A percentile compares a stretch with the other conserved stretches of the same genome.
Conservation (phyloP, 2,888 invertebrate genomes). For the Aphodius granarius region DNA sequence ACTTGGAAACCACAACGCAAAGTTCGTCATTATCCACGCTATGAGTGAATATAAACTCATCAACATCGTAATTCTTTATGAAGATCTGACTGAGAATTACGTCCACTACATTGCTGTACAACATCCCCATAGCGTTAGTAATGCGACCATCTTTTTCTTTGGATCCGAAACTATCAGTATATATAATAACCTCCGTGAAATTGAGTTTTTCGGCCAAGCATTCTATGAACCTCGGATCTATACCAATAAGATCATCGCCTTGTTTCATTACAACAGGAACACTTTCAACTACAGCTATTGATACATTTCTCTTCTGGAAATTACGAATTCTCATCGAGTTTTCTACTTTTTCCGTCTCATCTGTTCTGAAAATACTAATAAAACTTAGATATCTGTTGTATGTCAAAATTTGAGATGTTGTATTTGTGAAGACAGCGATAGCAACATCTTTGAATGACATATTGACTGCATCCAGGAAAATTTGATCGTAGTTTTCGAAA, state of each 20-base stretch:
- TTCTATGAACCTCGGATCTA: constrained; percentile 27
- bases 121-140: constrained; percentile 49
- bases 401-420: constrained; percentile 2
- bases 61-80: constrained; percentile 51
- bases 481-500: neutral
- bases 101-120: constrained; percentile 47
- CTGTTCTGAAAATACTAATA: neutral
- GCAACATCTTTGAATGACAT: constrained; percentile 20
- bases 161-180: neutral
- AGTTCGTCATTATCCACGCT: constrained; percentile 51
- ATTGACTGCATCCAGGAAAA: constrained; percentile 19
- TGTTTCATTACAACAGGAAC: constrained; percentile 23
- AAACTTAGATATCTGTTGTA: constrained; percentile 25
- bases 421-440: constrained; percentile 3
- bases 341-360: constrained; percentile 9
- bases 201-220: constrained; percentile 26
- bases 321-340: constrained; percentile 21
- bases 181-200: constrained; percentile 15
- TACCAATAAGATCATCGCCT: constrained; percentile 21
- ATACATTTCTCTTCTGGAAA: constrained; percentile 19
- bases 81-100: constrained; percentile 51
- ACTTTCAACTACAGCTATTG: constrained; percentile 24
- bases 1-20: constrained; percentile 52
- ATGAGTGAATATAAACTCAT: constrained; percentile 48
- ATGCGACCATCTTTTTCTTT: constrained; percentile 34